These are phyloP conservation scores for Urocyon cinereoargenteus DNA, from an alignment of 2,797 vertebrate genomes.

Conservation along the genomic window DNA sequence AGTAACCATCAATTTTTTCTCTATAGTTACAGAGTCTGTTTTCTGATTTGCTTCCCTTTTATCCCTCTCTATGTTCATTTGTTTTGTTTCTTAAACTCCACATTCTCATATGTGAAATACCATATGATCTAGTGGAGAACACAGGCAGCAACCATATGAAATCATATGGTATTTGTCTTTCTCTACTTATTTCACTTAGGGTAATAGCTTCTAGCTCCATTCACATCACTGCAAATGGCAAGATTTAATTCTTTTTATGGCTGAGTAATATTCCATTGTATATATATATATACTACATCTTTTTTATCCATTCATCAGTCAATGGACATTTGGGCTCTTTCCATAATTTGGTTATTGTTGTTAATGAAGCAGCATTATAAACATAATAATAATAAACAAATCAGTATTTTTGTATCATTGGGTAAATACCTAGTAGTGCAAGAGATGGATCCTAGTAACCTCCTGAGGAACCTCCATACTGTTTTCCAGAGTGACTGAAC, in stretches of 20 bases:
- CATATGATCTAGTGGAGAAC: too few species aligned
- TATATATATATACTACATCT: not conserved
- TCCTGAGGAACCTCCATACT: not conserved
- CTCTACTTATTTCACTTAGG: not conserved
- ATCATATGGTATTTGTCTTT: not conserved
- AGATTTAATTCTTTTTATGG: not conserved
- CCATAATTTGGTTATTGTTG: not conserved
- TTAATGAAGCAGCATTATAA: not conserved
- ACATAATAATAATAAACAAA: not conserved
- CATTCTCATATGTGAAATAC: not conserved
- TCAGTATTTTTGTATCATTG: not conserved
- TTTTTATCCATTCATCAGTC: not conserved
- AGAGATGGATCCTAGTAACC: not conserved
- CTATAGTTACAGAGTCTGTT: not conserved
- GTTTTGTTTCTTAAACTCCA: not conserved
- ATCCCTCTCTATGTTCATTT: not conserved
- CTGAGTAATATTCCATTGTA: not conserved
- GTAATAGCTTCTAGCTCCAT: not conserved
- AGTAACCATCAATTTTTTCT: not conserved
- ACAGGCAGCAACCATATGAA: not conserved
- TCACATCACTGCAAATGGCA: not conserved
- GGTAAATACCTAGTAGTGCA: not conserved
- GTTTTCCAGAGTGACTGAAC: not conserved
- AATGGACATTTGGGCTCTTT: not conserved
- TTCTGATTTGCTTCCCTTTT: not conserved